Percentiles rank a stretch among this genome's conserved stretches.
Evolutionary conservation across 2,888 invertebrate genomes (phyloP).

Genomic region (Drosophila siamana): DNA sequence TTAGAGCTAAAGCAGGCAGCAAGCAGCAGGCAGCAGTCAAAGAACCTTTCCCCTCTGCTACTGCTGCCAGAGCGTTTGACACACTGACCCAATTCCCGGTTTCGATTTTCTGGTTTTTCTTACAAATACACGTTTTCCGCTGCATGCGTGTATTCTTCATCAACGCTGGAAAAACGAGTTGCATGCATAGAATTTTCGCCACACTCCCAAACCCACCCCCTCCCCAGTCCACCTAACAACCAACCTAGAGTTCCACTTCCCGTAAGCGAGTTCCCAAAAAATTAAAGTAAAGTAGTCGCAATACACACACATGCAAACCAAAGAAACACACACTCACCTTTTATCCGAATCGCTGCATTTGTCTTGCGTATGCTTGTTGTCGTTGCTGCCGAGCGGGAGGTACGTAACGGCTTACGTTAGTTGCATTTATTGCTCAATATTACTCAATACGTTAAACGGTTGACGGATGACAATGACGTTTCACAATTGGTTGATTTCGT

Average conservation of each 20-base stretch:
- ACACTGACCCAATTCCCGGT: slow-evolving; percentile 82
- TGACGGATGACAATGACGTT: slow-evolving; percentile 10
- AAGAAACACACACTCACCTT: slow-evolving; percentile 23
- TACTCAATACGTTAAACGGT: slow-evolving; percentile 44
- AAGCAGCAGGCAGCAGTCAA: neutral
- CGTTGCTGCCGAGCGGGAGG: slow-evolving; percentile 16
- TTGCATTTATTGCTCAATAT: slow-evolving; percentile 31
- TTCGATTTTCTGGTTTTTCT: slow-evolving; percentile 83
- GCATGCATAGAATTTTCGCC: slow-evolving; percentile 63
- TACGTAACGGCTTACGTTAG: slow-evolving; percentile 27
- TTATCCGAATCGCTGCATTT: slow-evolving; percentile 34
- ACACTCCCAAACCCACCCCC: slow-evolving; percentile 3
- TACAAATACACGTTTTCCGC: slow-evolving; percentile 76
- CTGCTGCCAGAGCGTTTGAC: slow-evolving; percentile 62
- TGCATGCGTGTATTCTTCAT: slow-evolving; percentile 47
- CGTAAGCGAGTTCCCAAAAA: slow-evolving; percentile 13
- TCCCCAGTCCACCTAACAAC: neutral
- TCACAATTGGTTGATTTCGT: slow-evolving; percentile 32
- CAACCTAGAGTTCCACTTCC: neutral
- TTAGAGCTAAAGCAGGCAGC: slow-evolving; percentile 37
- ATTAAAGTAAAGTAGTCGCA: neutral
- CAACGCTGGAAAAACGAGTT: slow-evolving; percentile 59
- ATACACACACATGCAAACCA: neutral
- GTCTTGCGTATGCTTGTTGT: slow-evolving; percentile 11
- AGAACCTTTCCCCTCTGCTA: slow-evolving; percentile 42